phyloP scores from a whole-genome alignment of 2,113 vertebrate genomes.

The Dicrurus megarhynchus region DNA sequence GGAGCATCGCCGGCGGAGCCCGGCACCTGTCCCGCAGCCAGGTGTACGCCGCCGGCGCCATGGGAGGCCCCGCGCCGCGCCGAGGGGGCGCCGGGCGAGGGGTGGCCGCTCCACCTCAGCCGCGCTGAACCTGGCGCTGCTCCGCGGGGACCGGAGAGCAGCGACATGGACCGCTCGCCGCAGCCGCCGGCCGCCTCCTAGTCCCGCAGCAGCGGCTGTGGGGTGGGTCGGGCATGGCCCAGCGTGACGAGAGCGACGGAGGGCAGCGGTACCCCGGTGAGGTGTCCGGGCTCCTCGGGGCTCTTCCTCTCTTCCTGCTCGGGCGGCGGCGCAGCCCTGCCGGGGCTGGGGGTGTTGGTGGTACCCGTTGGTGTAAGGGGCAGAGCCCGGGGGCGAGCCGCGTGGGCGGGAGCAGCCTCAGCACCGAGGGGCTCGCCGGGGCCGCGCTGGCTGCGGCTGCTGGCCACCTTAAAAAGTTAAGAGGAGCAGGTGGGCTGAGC shows the following conservation, averaged over 20 bases:
- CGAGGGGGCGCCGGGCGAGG: background rate
- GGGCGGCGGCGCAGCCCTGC: background rate
- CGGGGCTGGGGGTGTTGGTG: background rate
- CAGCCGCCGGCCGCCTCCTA: conserved; percentile 1
- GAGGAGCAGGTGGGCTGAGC: background rate
- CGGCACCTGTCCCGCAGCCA: background rate
- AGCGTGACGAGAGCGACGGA: conserved; percentile 9
- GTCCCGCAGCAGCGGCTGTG: background rate
- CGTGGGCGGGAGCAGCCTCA: background rate
- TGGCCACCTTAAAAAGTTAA: background rate
- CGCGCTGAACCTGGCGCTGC: background rate
- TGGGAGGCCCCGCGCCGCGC: background rate
- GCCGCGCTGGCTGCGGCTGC: background rate
- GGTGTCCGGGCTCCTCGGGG: background rate
- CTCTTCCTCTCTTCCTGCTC: background rate
- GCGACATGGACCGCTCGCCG: background rate
- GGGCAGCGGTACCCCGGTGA: conserved; percentile 41
- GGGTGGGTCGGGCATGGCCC: conserved; percentile 37
- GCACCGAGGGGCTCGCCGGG: background rate
- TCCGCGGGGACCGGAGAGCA: background rate
- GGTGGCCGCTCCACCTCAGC: background rate
- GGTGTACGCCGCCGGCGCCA: background rate
- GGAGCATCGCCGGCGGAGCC: background rate
- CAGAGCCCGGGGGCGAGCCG: background rate
- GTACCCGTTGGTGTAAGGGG: background rate